These are phyloP conservation scores for Euplexia lucipara DNA, from an alignment of 2,888 invertebrate genomes.

Conservation along the genomic window DNA sequence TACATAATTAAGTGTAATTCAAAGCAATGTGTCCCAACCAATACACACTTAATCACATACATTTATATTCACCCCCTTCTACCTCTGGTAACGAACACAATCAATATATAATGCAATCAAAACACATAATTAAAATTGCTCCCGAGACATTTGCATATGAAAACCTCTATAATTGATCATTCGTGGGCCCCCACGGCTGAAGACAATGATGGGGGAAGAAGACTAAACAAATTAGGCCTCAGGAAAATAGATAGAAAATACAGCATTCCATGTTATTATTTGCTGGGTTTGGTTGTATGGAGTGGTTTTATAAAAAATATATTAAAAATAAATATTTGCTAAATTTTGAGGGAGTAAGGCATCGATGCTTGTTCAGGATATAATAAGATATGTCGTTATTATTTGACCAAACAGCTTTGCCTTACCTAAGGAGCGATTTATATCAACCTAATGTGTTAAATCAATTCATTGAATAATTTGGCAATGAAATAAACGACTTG, in stretches of 20 bases:
- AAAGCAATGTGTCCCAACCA: slow-evolving; percentile 36
- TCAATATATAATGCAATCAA: slow-evolving; percentile 88
- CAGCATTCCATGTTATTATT: slow-evolving; percentile 45
- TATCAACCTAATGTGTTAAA: no score
- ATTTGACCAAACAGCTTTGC: no score
- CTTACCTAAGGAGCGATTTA: no score
- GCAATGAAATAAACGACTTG: no score
- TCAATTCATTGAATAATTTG: no score
- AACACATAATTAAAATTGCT: slow-evolving; percentile 88
- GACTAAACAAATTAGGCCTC: slow-evolving; percentile 79
- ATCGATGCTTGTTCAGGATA: no score
- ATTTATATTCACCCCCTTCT: slow-evolving; percentile 72
- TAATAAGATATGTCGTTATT: no score
- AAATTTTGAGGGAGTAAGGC: no score
- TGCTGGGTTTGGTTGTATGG: slow-evolving; percentile 24
- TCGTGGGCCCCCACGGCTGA: slow-evolving; percentile 66
- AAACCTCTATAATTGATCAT: slow-evolving; percentile 89
- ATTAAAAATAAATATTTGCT: no score
- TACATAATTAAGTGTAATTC: slow-evolving; percentile 9
- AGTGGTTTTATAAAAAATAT: neutral
- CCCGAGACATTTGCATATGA: slow-evolving; percentile 89
- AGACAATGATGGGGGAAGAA: slow-evolving; percentile 73
- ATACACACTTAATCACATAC: slow-evolving; percentile 64
- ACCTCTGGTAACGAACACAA: slow-evolving; percentile 79
- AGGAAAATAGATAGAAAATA: slow-evolving; percentile 64